These are phyloP conservation scores for Selene dorsalis DNA, from an alignment of 2,797 vertebrate genomes.

Conservation along the genomic window DNA sequence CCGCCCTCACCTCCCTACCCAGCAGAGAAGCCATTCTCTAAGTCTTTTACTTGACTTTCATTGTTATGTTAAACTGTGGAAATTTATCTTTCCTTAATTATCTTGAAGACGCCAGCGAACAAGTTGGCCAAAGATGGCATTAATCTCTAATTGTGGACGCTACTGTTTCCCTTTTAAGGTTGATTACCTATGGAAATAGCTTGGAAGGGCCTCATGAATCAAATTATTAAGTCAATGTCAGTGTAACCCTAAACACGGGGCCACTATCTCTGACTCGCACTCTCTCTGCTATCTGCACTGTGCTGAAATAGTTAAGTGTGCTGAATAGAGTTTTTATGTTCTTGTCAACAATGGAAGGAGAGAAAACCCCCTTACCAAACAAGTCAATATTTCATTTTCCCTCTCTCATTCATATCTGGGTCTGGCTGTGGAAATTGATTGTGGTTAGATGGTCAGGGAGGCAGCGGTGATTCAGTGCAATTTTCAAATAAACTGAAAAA, in stretches of 20 bases:
- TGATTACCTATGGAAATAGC: slow-evolving; percentile 83
- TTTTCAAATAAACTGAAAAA: slow-evolving; percentile 81
- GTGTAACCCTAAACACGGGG: slow-evolving; percentile 71
- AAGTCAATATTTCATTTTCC: slow-evolving; percentile 76
- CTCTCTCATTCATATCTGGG: slow-evolving; percentile 62
- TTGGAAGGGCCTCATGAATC: slow-evolving; percentile 80
- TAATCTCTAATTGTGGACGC: slow-evolving; percentile 77
- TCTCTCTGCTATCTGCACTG: slow-evolving; percentile 30
- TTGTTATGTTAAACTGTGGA: slow-evolving; percentile 72
- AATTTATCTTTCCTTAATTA: slow-evolving; percentile 77
- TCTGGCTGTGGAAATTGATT: slow-evolving; percentile 75
- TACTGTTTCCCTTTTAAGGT: slow-evolving; percentile 80
- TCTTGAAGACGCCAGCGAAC: slow-evolving; percentile 73
- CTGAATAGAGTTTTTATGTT: slow-evolving; percentile 58
- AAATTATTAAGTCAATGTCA: slow-evolving; percentile 81
- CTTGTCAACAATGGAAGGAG: slow-evolving; percentile 64
- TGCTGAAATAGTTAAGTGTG: slow-evolving; percentile 59
- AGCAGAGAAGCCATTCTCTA: slow-evolving; percentile 7
- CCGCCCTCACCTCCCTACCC: too few relatives aligned
- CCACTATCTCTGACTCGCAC: slow-evolving; percentile 28
- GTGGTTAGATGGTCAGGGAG: slow-evolving; percentile 71
- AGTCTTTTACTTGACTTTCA: slow-evolving; percentile 80
- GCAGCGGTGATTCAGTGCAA: slow-evolving; percentile 72
- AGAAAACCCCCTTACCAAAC: slow-evolving; percentile 64
- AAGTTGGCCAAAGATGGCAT: slow-evolving; percentile 75